Base-by-base conservation (phyloP, 2,888 invertebrate genomes). In the Melikaiella ostensackeni region DNA sequence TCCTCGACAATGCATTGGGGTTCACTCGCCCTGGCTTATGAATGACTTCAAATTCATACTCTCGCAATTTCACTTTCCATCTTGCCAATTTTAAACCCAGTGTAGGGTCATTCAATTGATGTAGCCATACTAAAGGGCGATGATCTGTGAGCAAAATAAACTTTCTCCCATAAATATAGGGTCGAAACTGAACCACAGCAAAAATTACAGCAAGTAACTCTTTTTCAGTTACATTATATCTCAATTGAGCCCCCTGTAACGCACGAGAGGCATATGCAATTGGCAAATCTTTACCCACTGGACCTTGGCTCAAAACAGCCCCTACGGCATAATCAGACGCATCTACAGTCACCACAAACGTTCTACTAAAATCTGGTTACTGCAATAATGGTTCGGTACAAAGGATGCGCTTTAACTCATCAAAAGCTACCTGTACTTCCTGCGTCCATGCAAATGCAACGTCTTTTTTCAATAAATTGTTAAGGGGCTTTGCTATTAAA, bases 291-390 rank as follows among this genome's bases (percentile, higher is more conserved):
- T 80, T 76, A 75, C 87, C 85, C 74, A 87, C 75, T 70, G 84
- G 5, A 38, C 83, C 84, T 81, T 89, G 89, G 1, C 81, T 80
- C n/a, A 89, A 70, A 1, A 90, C 86, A 6, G 81, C 86, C 0
- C 88, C 89, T 1, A 88, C 75, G 1, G 88, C 88, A 38, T 62
- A 80, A 42, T 87, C 78, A 19, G 85, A 84, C 0, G 89, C 89
- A 75, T 90, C 89, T 2, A 88, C 88, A 0, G 87, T 88, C 57
- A 89, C 42, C 27, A 82, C 75, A 63, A 89, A 90, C 9, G 84
- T 77, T 77, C 86, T 81, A 0, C 78, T 76, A 62, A 91, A 91
- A 74, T 90, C 88, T 8, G 89, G 89, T 59, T 89, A 91, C 77
- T 87, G 84, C 21, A 92, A 77, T 13, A 91, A 46, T 7, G 30